phyloP scores from a whole-genome alignment of 2,113 vertebrate species.

The Podilymbus podiceps region DNA sequence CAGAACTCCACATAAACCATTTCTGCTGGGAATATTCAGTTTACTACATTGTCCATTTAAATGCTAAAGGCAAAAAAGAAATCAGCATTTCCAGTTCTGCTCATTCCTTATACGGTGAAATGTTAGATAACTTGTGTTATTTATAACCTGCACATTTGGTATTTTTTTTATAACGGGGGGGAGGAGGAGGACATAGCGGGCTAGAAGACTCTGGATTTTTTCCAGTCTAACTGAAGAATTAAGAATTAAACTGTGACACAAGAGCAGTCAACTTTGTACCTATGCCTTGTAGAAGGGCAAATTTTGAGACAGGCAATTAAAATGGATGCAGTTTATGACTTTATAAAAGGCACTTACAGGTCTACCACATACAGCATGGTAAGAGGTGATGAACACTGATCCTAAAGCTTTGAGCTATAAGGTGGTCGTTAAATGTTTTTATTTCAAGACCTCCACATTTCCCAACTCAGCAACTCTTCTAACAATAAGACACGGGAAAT shows the following conservation, averaged over 20 bases:
- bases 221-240: not conserved
- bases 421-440: not conserved
- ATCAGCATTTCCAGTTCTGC: constrained; percentile 49
- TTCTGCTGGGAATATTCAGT: not conserved
- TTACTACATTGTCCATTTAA: constrained; percentile 6
- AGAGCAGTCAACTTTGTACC: not conserved
- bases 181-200: constrained; percentile 38
- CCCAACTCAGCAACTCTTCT: not conserved
- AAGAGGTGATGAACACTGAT: not conserved
- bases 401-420: not conserved
- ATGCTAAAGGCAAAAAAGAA: constrained; percentile 43
- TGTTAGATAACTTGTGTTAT: constrained; percentile 67
- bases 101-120: constrained; percentile 62
- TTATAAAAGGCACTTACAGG: not conserved
- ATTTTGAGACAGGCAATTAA: not conserved
- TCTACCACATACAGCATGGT: not conserved
- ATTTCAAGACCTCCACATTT: not conserved
- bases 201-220: constrained; percentile 15
- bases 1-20: not conserved
- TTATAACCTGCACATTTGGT: constrained; percentile 60
- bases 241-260: not conserved
- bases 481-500: not conserved
- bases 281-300: not conserved
- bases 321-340: not conserved
- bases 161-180: constrained; percentile 24